phyloP scores from a whole-genome alignment of 1,140 invertebrate genomes.

The Tetramorium simillimum region DNA sequence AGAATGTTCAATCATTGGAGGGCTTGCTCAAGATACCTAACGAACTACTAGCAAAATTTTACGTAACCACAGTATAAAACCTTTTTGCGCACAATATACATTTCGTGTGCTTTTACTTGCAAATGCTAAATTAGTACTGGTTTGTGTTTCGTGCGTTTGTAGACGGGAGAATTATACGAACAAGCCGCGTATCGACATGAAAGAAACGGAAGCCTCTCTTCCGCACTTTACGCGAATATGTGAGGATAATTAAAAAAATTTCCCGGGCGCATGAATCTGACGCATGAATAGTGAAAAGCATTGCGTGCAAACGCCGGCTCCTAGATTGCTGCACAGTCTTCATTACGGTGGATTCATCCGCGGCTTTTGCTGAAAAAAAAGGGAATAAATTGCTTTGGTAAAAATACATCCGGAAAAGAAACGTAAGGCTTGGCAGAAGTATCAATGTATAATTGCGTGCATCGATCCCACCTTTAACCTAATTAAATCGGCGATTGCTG shows the following conservation, averaged over 20 bases:
- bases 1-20: not conserved
- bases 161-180: conserved; percentile 1
- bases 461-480: conserved; percentile 16
- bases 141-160: conserved; percentile 11
- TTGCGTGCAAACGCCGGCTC: conserved; percentile 18
- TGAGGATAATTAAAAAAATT: conserved; percentile 51
- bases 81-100: not conserved
- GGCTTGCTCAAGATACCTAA: not conserved
- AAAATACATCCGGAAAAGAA: conserved; percentile 3
- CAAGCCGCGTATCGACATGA: conserved; percentile 5
- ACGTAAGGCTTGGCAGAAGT: not conserved
- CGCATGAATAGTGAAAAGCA: conserved; percentile 38
- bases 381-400: not conserved
- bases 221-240: conserved; percentile 14
- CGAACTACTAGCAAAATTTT: not conserved
- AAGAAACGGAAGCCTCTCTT: conserved; percentile 19
- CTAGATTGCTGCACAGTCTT: conserved; percentile 34
- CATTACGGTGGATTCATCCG: conserved; percentile 51
- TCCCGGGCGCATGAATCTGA: conserved; percentile 16
- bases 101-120: not conserved
- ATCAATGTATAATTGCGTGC: not conserved
- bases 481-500: not conserved
- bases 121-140: conserved; percentile 33
- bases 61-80: not conserved
- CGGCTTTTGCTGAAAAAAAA: conserved; percentile 20